Evolutionary conservation across 2,113 vertebrate species (phyloP), one percentile per base, ranked within the genome.

Genomic region (Scomber japonicus): DNA sequence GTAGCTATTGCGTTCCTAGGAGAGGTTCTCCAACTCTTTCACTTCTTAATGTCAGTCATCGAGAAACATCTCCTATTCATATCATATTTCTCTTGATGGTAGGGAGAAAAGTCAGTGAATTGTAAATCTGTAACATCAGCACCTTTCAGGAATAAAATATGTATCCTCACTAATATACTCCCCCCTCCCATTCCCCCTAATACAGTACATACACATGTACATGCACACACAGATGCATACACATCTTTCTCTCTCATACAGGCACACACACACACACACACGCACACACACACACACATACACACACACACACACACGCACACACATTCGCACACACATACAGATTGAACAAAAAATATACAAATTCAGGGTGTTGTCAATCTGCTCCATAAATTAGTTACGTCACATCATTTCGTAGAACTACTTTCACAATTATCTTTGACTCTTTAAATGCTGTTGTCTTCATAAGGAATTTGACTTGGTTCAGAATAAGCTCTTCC

Each of bases 61-160:
- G 8, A 85, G 79, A 72, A 55, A 76, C 51, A 56, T 27, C 65
- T 77, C 30, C 5, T 30, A 24, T 40, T 40, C 35, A 62, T 75
- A 67, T 75, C 17, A 24, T 13, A 48, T 73, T 84, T 78, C 77
- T 83, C 70, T 13, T 51, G 74, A 82, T 24, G 75, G 55, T 1
- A 12, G 49, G 49, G 68, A 50, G 81, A 63, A 40, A 63, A 69
- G 72, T 12, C 72, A 55, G 56, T 62, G 71, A 80, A 68, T 49
- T 85, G 87, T 81, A 89, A 89, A 87, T 87, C 77, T 88, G 77
- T 90, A 83, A 87, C 85, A 81, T 92, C 83, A 94, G 93, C 93
- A 93, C 92, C 93, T 89, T 91, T 88, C 62, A 77, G 82, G 80
- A 75, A 81, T 80, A 82, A 79, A 78, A 84, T 77, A 76, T 71